Percentiles rank a stretch among this genome's conserved stretches.
Conservation (phyloP, 1,140 invertebrate genomes). For the Saccostrea cuccullata region DNA sequence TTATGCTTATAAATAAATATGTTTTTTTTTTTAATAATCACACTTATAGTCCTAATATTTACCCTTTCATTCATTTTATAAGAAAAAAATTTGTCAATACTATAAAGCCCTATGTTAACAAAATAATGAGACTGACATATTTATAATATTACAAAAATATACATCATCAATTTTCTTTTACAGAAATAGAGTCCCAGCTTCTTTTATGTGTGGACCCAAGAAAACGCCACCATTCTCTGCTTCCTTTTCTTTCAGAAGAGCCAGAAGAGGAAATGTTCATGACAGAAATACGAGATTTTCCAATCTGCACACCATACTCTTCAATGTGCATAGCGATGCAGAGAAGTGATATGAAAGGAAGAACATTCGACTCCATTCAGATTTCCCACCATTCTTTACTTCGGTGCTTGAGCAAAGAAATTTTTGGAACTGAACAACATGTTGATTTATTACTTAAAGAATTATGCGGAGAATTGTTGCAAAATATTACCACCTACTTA, state of each 20-base stretch:
- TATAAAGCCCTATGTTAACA: too few relatives aligned
- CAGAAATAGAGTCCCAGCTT: not conserved
- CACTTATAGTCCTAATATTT: not conserved
- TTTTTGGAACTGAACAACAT: constrained; percentile 47
- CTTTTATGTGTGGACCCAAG: not conserved
- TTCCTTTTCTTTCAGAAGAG: not conserved
- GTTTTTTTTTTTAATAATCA: not conserved
- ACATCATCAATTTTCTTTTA: too few relatives aligned
- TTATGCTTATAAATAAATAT: too few relatives aligned
- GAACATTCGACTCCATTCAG: constrained; percentile 31
- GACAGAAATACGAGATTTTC: not conserved
- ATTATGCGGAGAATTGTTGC: constrained; percentile 17
- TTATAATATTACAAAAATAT: too few relatives aligned
- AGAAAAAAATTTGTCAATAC: too few relatives aligned
- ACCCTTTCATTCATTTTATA: too few relatives aligned
- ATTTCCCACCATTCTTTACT: constrained; percentile 23
- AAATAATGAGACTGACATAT: too few relatives aligned
- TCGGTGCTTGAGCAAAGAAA: constrained; percentile 48
- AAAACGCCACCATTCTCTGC: not conserved
- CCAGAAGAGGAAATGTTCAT: not conserved
- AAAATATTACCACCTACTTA: constrained; percentile 3
- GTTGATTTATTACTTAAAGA: constrained; percentile 13
- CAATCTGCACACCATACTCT: constrained; percentile 7
- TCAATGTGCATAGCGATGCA: not conserved
- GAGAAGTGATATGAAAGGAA: constrained; percentile 31